Percentiles rank a stretch among this genome's conserved stretches.
These are phyloP conservation scores for Drosophila mulleri DNA, from an alignment of 2,888 invertebrate genomes.

Conservation along the genomic window DNA sequence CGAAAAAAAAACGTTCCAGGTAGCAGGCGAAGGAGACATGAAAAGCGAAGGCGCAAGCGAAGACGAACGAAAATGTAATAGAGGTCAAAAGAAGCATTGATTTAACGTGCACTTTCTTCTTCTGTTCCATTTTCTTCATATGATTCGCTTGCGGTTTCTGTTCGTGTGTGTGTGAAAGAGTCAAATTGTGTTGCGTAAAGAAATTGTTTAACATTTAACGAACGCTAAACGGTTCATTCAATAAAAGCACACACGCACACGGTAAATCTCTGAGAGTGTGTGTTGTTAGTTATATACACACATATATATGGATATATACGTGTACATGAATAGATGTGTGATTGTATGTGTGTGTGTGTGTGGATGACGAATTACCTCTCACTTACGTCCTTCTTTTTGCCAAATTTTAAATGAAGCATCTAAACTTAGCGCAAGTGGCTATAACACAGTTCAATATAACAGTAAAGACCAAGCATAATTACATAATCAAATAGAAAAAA, in stretches of 20 bases:
- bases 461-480: constrained; percentile 83
- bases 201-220: constrained; percentile 60
- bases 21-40: constrained; percentile 37
- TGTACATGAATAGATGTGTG: constrained; percentile 28
- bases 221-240: constrained; percentile 57
- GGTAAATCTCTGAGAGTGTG: constrained; percentile 8
- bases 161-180: constrained; percentile 30
- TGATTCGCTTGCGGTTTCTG: constrained; percentile 42
- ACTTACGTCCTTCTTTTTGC: constrained; percentile 56
- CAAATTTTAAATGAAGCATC: constrained; percentile 49
- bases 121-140: constrained; percentile 45
- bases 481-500: constrained; percentile 81
- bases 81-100: constrained; percentile 83
- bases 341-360: constrained; percentile 40
- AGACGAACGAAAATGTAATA: constrained; percentile 73
- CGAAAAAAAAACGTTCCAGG: constrained; percentile 34
- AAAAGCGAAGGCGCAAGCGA: constrained; percentile 43
- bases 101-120: constrained; percentile 70
- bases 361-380: constrained; percentile 71
- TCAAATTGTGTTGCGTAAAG: constrained; percentile 65
- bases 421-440: constrained; percentile 51
- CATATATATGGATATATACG: constrained; percentile 41
- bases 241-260: constrained; percentile 18
- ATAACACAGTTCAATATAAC: constrained; percentile 78
- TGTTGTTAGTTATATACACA: constrained; percentile 27